These are phyloP conservation scores for Drosophila leonis DNA, from an alignment of 2,888 invertebrate species.

Conservation along the genomic window DNA sequence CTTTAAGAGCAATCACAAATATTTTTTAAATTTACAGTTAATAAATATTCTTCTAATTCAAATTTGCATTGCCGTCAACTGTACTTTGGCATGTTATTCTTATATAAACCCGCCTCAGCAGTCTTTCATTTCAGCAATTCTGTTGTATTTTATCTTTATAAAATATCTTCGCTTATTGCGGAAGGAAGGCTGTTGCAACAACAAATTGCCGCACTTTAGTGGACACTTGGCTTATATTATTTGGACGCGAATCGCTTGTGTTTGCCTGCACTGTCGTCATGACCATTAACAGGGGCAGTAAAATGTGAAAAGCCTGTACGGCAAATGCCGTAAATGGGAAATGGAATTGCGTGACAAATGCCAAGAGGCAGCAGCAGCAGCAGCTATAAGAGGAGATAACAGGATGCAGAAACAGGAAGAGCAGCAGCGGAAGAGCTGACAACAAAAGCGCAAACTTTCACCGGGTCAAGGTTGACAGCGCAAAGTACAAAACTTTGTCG, in stretches of 20 bases:
- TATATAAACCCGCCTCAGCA: background rate
- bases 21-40: background rate
- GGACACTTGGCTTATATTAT: conserved; percentile 17
- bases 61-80: background rate
- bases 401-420: conserved; percentile 9
- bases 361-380: conserved; percentile 9
- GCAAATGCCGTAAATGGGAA: conserved; percentile 40
- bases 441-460: conserved; percentile 24
- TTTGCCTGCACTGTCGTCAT: conserved; percentile 12
- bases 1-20: background rate
- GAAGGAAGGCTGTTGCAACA: conserved; percentile 9
- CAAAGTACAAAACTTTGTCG: conserved; percentile 30
- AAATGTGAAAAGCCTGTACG: conserved; percentile 24
- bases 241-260: conserved; percentile 10
- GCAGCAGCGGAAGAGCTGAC: conserved; percentile 2
- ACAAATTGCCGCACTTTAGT: conserved; percentile 22
- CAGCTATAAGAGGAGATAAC: background rate
- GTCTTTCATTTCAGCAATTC: background rate
- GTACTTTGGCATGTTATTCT: background rate
- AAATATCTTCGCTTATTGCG: background rate
- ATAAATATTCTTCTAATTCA: background rate
- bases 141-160: background rate
- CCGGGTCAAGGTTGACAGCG: conserved; percentile 59
- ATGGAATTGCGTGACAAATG: conserved; percentile 53
- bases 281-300: conserved; percentile 18